These are phyloP conservation scores for Porites lobata DNA, from an alignment of 92 coral and sea anemone species.

Conservation along the genomic window DNA sequence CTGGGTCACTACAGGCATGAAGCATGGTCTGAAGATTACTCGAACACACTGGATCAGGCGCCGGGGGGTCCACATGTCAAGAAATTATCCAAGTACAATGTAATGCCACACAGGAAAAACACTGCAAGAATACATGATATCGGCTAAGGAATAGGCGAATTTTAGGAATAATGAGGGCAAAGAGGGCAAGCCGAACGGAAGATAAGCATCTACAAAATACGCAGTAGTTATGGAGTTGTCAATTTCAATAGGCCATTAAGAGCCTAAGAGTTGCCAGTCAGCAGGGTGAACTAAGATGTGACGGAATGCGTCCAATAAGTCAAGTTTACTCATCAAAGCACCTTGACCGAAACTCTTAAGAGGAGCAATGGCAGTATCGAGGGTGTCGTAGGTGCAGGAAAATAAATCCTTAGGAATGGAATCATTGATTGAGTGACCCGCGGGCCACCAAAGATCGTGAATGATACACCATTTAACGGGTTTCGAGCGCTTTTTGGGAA, in stretches of 20 bases:
- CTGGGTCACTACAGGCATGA: too few species aligned
- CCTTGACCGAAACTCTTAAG: neutral
- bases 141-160: too few species aligned
- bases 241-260: too few species aligned
- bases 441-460: conserved; percentile 51
- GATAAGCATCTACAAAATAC: too few species aligned
- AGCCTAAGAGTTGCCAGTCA: too few species aligned
- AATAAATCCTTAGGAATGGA: neutral
- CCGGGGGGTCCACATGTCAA: conserved; percentile 66
- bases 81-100: conserved; percentile 40
- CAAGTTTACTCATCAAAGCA: neutral
- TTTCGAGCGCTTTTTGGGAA: conserved; percentile 58
- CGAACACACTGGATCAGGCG: neutral
- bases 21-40: too few species aligned
- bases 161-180: too few species aligned
- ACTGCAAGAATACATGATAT: too few species aligned
- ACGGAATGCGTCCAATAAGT: too few species aligned
- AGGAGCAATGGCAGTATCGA: neutral
- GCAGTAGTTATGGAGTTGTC: too few species aligned
- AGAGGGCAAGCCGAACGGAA: too few species aligned
- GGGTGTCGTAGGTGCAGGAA: conserved; percentile 36
- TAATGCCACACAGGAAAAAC: conserved; percentile 26
- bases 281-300: too few species aligned
- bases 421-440: conserved; percentile 39
- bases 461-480: conserved; percentile 52